These are phyloP conservation scores for Propsilocerus akamusi DNA, from an alignment of 1,140 invertebrate genomes.

Conservation along the genomic window DNA sequence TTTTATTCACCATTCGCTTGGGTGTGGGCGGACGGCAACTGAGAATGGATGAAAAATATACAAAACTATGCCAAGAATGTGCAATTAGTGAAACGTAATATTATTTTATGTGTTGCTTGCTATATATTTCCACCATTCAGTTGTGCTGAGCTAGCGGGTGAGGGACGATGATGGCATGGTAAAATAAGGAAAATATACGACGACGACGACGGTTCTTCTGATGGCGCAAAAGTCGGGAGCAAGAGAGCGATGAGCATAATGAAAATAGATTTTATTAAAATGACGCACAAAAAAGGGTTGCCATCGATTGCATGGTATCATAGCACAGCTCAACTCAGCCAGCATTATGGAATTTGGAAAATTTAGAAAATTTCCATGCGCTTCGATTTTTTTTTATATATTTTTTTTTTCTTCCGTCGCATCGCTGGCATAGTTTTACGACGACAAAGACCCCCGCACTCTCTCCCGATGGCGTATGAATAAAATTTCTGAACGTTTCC, in stretches of 20 bases:
- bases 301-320: too few species aligned
- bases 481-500: slow-evolving; percentile 1
- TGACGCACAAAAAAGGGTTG: not conserved
- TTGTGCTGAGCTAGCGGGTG: not conserved
- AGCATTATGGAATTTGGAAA: not conserved
- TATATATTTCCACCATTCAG: not conserved
- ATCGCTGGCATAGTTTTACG: too few species aligned
- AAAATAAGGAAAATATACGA: not conserved
- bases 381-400: too few species aligned
- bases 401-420: slow-evolving; percentile 1
- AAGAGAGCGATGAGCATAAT: not conserved
- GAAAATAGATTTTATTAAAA: slow-evolving; percentile 4
- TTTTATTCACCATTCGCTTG: slow-evolving; percentile 3
- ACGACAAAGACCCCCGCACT: too few species aligned
- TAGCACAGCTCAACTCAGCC: too few species aligned
- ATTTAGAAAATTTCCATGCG: not conserved
- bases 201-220: too few species aligned
- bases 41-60: slow-evolving; percentile 27
- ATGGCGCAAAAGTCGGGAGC: too few species aligned
- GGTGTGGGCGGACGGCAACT: too few species aligned
- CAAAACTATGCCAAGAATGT: slow-evolving; percentile 79
- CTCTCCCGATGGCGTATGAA: too few species aligned
- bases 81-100: slow-evolving; percentile 63
- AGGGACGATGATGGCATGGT: not conserved
- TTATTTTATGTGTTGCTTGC: slow-evolving; percentile 3